Evolutionary conservation across 92 coral and sea anemone species (phyloP).

Genomic region (Virgularia gustaviana): DNA sequence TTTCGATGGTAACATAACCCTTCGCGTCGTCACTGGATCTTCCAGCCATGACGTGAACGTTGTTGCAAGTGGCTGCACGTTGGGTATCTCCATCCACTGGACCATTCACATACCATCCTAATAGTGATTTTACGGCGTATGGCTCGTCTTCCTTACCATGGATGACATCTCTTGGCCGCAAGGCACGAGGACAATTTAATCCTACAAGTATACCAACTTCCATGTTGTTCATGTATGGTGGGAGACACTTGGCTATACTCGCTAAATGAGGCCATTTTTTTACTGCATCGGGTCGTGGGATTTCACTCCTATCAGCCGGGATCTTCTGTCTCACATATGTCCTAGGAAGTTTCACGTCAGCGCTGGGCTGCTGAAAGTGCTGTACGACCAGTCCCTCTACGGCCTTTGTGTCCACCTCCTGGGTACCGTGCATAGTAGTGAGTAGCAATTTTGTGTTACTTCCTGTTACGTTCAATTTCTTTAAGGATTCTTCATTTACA

Average conservation of each 20-base stretch:
- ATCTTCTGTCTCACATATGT: constrained; percentile 45
- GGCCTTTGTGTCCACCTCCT: constrained; percentile 34
- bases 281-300: constrained; percentile 48
- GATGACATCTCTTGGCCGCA: constrained; percentile 51
- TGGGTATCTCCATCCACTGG: constrained; percentile 30
- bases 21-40: constrained; percentile 7
- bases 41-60: constrained; percentile 21
- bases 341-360: constrained; percentile 25
- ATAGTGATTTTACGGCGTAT: constrained; percentile 48
- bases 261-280: constrained; percentile 43
- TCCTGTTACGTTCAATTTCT: constrained; percentile 45
- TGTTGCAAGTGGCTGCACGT: constrained; percentile 27
- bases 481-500: constrained; percentile 45
- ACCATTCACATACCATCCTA: constrained; percentile 56
- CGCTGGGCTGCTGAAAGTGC: constrained; percentile 1
- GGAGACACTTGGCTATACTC: constrained; percentile 34
- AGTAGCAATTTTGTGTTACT: constrained; percentile 42
- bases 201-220: constrained; percentile 55
- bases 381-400: constrained; percentile 39
- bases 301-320: constrained; percentile 51
- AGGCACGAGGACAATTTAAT: constrained; percentile 50
- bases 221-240: constrained; percentile 54
- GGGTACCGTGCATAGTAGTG: constrained; percentile 59
- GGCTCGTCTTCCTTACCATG: constrained; percentile 43
- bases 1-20: constrained; percentile 41